Base-by-base conservation (phyloP, 2,113 vertebrate genomes). In the Nematolebias whitei region DNA sequence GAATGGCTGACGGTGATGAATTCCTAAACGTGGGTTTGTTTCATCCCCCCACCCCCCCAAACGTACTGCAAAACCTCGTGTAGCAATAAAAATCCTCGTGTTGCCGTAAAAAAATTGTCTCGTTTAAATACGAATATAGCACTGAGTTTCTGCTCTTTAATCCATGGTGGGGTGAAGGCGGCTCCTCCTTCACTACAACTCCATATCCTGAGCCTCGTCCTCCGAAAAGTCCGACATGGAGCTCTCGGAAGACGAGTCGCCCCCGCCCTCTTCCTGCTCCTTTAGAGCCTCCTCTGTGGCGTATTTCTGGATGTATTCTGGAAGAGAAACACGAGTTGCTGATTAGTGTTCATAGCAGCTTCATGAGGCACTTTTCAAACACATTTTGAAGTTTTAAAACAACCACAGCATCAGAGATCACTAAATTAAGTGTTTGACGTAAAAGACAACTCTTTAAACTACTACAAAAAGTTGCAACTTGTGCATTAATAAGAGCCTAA, bases 141-240 rank as follows among this genome's bases (percentile, higher is more conserved):
- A 96, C 93, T 95, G 94, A 96, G 95, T 95, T 82, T 95, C 92
- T 96, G 93, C 79, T 94, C 94, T 95, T 95, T 94, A 95, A 93
- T 98, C 93, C 91, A 87, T 79, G 82, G 82, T 64, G 68, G 59
- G 58, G 45, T 22, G 64, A 76, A 75, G 74, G 61, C 35, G 10
- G 19, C 68, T 73, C 50, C 68, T 88, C 90, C 84, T 92, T 90
- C 92, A 97, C 96, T 99, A 99, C 95, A 99, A 98, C 86, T 99
- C 98, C 98, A 99, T 99, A 63, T 99, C 98, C 91, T 99, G 97
- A 78, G 98, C 97, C 89, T 99, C 98, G 0, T 99, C 97, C 90
- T 99, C 98, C 0, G 98, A 99, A 93, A 99, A 99, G 92, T 99
- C 98, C 47, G 98, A 99, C 98, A 99, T 99, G 83, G 98, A 99